Conservation (phyloP, 2,888 invertebrate species). For the Pterostichus madidus region DNA sequence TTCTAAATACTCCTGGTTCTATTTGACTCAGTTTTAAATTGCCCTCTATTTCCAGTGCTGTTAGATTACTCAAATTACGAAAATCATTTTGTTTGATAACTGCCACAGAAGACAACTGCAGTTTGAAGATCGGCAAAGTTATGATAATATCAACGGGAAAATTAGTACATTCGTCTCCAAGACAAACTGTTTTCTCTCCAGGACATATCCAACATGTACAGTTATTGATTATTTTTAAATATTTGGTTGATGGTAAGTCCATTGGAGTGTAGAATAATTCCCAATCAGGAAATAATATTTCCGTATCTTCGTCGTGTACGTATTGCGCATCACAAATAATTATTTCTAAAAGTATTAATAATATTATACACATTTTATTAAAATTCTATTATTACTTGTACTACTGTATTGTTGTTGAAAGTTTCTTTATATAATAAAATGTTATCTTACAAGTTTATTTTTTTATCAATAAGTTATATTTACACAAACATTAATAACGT, state of each 20-base stretch:
- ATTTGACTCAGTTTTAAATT: constrained; percentile 79
- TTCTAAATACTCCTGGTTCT: constrained; percentile 78
- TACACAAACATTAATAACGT: no score
- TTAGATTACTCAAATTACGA: constrained; percentile 75
- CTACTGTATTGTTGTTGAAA: no score
- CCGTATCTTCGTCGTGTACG: neutral
- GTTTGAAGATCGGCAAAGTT: constrained; percentile 76
- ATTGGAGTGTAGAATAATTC: neutral
- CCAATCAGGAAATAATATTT: neutral
- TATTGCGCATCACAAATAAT: neutral
- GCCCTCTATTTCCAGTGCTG: constrained; percentile 79
- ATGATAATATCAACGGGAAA: constrained; percentile 79
- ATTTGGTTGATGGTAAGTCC: neutral
- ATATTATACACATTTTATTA: neutral
- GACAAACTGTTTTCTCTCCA: constrained; percentile 77
- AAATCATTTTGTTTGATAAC: constrained; percentile 77
- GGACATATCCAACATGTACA: constrained; percentile 79
- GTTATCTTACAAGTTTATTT: no score
- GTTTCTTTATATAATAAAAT: no score
- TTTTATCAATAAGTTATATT: no score
- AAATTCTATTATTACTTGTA: no score
- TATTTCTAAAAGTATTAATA: neutral
- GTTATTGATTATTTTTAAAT: constrained; percentile 25
- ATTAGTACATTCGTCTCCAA: constrained; percentile 78
- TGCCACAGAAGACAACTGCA: constrained; percentile 79